These are phyloP conservation scores for Vannuccia rotundouncinata DNA, from an alignment of 2,888 invertebrate species.

Conservation along the genomic window DNA sequence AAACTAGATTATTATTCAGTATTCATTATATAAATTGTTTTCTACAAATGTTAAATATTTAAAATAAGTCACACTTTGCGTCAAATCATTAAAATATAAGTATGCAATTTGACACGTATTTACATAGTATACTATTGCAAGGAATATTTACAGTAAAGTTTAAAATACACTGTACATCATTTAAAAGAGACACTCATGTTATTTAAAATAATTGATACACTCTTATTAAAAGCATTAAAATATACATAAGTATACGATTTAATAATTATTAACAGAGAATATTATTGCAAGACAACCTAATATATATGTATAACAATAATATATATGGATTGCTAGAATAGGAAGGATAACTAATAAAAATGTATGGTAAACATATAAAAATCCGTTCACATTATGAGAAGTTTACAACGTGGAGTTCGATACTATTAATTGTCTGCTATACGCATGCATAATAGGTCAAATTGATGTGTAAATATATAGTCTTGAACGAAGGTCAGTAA, in stretches of 20 bases:
- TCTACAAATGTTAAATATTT: background rate
- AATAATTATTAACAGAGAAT: background rate
- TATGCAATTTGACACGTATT: background rate
- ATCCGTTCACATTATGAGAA: background rate
- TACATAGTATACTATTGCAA: background rate
- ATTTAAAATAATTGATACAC: background rate
- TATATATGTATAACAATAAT: background rate
- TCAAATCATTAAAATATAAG: background rate
- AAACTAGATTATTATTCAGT: background rate
- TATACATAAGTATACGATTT: background rate
- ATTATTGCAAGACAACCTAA: background rate
- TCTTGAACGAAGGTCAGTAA: background rate
- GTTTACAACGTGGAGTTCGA: background rate
- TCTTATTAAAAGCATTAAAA: background rate
- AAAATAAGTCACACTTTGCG: background rate
- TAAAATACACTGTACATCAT: background rate
- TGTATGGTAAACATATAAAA: background rate
- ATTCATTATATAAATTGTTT: background rate
- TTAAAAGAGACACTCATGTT: background rate
- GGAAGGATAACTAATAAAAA: background rate
- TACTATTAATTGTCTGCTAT: background rate
- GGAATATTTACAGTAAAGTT: background rate
- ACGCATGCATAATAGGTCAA: background rate
- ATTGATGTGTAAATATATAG: background rate
- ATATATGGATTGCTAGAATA: background rate